These are phyloP conservation scores for Xenopus borealis DNA, from an alignment of 2,113 vertebrate species.

Conservation along the genomic window DNA sequence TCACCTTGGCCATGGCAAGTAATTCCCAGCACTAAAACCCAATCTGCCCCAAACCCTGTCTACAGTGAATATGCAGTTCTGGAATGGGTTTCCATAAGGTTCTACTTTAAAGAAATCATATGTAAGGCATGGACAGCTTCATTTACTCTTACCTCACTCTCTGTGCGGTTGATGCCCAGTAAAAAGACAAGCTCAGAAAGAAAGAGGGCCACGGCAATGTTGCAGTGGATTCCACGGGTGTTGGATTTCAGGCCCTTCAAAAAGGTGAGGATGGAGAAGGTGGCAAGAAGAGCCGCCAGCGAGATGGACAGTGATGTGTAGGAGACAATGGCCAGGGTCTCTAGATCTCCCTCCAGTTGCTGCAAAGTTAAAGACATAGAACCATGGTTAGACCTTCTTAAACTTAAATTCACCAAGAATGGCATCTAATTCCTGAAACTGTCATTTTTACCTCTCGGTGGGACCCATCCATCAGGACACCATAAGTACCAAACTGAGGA, in stretches of 20 bases:
- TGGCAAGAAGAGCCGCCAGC: conserved; percentile 82
- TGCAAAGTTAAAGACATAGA: conserved; percentile 42
- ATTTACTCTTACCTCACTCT: conserved; percentile 81
- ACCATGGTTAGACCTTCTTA: neutral
- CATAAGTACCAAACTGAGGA: conserved; percentile 89
- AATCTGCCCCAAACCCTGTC: too few relatives aligned
- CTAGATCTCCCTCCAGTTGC: conserved; percentile 94
- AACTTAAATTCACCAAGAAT: neutral
- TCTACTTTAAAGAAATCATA: too few relatives aligned
- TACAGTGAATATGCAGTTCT: too few relatives aligned
- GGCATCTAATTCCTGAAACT: too few relatives aligned
- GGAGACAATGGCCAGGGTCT: conserved; percentile 86
- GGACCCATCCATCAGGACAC: conserved; percentile 95
- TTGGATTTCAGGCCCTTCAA: conserved; percentile 95
- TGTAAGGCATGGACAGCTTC: too few relatives aligned
- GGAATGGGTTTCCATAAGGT: too few relatives aligned
- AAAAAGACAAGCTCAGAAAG: conserved; percentile 90
- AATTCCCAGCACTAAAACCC: too few relatives aligned
- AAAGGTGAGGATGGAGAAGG: conserved; percentile 82
- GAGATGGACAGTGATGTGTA: conserved; percentile 83
- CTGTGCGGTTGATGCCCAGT: conserved; percentile 88
- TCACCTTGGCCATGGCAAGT: too few relatives aligned
- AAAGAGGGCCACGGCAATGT: conserved; percentile 84
- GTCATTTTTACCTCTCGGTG: conserved; percentile 83
- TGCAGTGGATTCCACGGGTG: conserved; percentile 88